Evolutionary conservation across 2,888 invertebrate species (phyloP).

Genomic region (Boloria euphrosyne): DNA sequence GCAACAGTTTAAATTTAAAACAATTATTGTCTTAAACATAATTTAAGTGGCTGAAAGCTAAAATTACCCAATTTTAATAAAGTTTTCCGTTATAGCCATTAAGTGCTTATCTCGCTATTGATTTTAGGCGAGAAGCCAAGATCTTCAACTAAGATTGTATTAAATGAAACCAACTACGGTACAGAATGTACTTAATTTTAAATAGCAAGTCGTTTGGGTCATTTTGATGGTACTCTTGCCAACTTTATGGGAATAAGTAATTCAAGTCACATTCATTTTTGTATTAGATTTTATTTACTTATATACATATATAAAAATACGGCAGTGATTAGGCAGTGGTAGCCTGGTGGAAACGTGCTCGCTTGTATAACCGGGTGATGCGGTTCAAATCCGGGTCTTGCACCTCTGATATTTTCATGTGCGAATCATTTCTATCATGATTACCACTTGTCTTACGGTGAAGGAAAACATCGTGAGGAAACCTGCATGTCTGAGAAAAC

Average conservation of each 20-base stretch:
- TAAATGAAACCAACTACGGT: slow-evolving; percentile 29
- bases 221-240: slow-evolving; percentile 20
- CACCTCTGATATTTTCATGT: no score
- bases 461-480: no score
- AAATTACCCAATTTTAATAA: slow-evolving; percentile 29
- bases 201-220: slow-evolving; percentile 24
- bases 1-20: neutral
- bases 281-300: neutral
- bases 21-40: neutral
- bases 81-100: slow-evolving; percentile 30
- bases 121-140: slow-evolving; percentile 34
- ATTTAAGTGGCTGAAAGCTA: neutral
- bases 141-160: slow-evolving; percentile 29
- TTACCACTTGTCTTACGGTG: no score
- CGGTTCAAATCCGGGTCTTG: no score
- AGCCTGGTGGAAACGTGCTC: no score
- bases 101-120: slow-evolving; percentile 32
- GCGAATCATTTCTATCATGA: no score
- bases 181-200: slow-evolving; percentile 22
- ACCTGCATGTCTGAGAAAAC: no score
- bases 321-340: no score
- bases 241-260: slow-evolving; percentile 18
- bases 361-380: no score
- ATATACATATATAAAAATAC: neutral
- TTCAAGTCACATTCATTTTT: neutral